These are phyloP conservation scores for Enteromius anoplus DNA, from an alignment of 2,797 vertebrate species.

Conservation along the genomic window DNA sequence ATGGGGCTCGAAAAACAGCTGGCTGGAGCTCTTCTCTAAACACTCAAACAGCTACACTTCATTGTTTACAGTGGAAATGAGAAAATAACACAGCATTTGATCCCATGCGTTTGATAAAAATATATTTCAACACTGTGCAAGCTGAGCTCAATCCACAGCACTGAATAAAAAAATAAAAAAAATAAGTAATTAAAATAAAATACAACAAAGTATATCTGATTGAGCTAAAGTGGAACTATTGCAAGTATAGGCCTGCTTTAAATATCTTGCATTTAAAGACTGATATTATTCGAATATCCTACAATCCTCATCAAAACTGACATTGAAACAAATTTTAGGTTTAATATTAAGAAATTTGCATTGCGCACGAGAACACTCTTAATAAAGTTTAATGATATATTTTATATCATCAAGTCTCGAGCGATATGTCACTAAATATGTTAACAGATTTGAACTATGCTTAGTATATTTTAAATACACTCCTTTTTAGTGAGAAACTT, in stretches of 20 bases:
- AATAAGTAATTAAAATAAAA: background rate
- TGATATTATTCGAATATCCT: background rate
- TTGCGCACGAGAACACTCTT: background rate
- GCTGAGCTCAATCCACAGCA: too few species aligned
- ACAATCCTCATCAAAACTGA: background rate
- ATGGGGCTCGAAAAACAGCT: constrained; percentile 58
- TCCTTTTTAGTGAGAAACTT: background rate
- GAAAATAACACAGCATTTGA: constrained; percentile 31
- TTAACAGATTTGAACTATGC: background rate
- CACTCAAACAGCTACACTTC: constrained; percentile 57
- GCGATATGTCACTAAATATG: background rate
- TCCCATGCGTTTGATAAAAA: constrained; percentile 28
- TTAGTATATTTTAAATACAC: background rate
- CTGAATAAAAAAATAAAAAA: too few species aligned
- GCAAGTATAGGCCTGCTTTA: background rate
- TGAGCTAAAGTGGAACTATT: background rate
- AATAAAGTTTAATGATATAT: background rate
- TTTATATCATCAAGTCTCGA: background rate
- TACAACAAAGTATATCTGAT: background rate
- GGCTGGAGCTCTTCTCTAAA: constrained; percentile 57
- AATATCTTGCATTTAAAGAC: background rate
- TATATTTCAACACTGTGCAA: background rate
- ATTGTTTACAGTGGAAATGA: constrained; percentile 51
- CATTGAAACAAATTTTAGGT: background rate
- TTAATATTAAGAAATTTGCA: background rate